A percentile compares a stretch with the other conserved stretches of the same genome.
Evolutionary conservation across 2,113 vertebrate genomes (phyloP).

Genomic region (Rhombomys opimus): DNA sequence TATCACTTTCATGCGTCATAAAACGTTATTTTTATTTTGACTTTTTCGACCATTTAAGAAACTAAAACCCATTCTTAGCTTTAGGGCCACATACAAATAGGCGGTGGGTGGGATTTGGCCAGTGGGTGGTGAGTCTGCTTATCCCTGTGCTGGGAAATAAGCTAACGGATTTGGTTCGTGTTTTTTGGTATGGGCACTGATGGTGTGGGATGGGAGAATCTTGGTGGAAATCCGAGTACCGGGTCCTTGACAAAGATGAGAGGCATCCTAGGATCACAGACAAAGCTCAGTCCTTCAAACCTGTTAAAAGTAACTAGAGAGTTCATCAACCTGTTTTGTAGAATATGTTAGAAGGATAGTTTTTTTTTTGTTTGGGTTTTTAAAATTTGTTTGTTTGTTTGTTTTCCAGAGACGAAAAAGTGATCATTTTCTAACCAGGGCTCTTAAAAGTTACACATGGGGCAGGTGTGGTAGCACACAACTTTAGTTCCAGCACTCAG

Average conservation of each 20-base stretch:
- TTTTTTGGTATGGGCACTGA: neutral
- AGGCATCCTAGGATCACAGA: neutral
- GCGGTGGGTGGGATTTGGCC: neutral
- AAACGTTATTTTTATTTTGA: conserved; percentile 55
- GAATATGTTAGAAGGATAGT: neutral
- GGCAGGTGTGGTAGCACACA: too few species aligned
- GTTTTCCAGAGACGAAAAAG: neutral
- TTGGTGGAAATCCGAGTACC: neutral
- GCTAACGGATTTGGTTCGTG: neutral
- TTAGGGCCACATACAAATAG: neutral
- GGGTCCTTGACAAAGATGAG: neutral
- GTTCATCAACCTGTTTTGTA: neutral
- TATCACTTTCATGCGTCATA: conserved; percentile 43
- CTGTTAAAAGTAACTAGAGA: neutral
- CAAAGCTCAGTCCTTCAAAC: neutral
- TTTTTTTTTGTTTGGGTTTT: too few species aligned
- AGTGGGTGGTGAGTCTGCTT: neutral
- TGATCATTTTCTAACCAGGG: conserved; percentile 47
- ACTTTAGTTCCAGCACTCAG: neutral
- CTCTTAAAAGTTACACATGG: neutral
- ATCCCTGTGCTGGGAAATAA: neutral
- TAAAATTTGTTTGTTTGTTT: too few species aligned
- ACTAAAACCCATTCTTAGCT: conserved; percentile 7
- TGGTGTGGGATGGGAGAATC: neutral
- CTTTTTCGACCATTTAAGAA: conserved; percentile 30